Evolutionary conservation across 2,113 vertebrate genomes (phyloP).

Genomic region (Lasiurus borealis): DNA sequence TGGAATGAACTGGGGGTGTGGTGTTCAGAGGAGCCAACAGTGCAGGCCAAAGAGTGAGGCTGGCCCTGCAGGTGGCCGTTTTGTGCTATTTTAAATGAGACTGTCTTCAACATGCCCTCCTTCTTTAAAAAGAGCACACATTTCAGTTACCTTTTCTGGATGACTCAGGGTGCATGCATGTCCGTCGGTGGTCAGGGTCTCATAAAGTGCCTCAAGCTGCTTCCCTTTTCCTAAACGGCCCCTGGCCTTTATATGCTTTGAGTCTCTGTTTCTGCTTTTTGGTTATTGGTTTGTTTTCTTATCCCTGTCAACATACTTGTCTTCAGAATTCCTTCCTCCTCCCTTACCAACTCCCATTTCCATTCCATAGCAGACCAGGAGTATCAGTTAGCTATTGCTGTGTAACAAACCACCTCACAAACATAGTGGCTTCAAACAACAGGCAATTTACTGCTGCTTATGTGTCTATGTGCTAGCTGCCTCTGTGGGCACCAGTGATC

Average conservation of each 20-base stretch:
- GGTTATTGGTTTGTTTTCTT: background rate
- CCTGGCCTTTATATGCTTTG: background rate
- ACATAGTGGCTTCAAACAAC: background rate
- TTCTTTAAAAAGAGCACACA: background rate
- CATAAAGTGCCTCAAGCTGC: background rate
- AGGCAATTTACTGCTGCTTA: background rate
- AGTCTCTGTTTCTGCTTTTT: constrained; percentile 26
- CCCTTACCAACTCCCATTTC: background rate
- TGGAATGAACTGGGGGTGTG: background rate
- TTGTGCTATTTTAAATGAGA: constrained; percentile 4
- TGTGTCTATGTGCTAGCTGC: fast-evolving
- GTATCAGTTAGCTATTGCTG: background rate
- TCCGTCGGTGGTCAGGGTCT: background rate
- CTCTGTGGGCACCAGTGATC: no score
- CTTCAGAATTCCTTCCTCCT: background rate
- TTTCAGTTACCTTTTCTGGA: background rate
- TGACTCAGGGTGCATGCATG: background rate
- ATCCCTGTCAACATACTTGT: background rate
- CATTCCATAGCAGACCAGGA: background rate
- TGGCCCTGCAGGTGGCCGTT: background rate
- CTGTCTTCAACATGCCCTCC: background rate
- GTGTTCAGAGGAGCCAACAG: background rate
- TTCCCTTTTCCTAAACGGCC: background rate
- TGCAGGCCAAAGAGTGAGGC: background rate
- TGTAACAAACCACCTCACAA: background rate